These are phyloP conservation scores for Archips crataeganus DNA, from an alignment of 2,888 invertebrate genomes.

Conservation along the genomic window DNA sequence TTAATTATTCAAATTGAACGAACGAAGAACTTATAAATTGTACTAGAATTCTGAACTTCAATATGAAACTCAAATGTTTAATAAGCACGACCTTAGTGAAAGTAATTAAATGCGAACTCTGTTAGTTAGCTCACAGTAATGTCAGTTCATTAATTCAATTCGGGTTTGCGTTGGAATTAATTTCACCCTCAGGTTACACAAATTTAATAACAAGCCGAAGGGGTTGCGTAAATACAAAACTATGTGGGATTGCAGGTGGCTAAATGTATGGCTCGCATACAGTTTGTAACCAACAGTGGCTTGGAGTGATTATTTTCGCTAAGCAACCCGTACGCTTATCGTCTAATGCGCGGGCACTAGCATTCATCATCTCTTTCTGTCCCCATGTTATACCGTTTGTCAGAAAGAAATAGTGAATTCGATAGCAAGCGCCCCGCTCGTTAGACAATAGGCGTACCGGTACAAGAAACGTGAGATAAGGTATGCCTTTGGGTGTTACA, in stretches of 20 bases:
- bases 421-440: no score
- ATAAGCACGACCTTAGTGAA: slow-evolving; percentile 8
- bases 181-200: slow-evolving; percentile 20
- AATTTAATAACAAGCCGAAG: slow-evolving; percentile 32
- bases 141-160: slow-evolving; percentile 33
- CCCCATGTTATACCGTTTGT: no score
- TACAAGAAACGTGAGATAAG: no score
- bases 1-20: neutral
- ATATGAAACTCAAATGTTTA: slow-evolving; percentile 11
- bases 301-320: no score
- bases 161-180: slow-evolving; percentile 27
- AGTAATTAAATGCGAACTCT: slow-evolving; percentile 10
- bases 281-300: no score
- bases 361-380: no score
- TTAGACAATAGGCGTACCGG: no score
- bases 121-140: slow-evolving; percentile 23
- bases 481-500: no score
- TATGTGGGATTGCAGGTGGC: neutral
- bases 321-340: no score
- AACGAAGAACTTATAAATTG: neutral
- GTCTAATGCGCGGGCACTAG: no score
- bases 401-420: no score
- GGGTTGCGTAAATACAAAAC: slow-evolving; percentile 26
- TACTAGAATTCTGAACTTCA: neutral
- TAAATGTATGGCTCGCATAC: neutral